phyloP scores from a whole-genome alignment of 2,797 vertebrate species.

The Pseudomugil gertrudae region DNA sequence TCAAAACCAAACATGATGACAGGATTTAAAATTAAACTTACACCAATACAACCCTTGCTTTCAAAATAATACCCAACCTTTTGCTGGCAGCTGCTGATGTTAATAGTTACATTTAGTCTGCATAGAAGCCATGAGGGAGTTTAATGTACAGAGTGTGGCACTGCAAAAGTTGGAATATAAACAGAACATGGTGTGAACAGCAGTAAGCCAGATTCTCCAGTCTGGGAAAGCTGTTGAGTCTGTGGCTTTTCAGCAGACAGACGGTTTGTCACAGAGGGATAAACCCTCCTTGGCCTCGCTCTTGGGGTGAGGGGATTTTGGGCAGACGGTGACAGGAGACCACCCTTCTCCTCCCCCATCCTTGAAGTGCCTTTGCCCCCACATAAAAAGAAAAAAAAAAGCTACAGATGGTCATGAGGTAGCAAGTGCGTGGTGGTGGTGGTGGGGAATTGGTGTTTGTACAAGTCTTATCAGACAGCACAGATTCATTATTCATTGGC shows the following conservation, averaged over 20 bases:
- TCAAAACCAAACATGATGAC: too few relatives aligned
- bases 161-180: constrained; percentile 20
- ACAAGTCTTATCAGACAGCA: constrained; percentile 22
- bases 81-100: constrained; percentile 16
- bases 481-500: constrained; percentile 20
- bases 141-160: constrained; percentile 1
- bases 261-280: constrained; percentile 67
- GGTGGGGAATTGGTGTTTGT: constrained; percentile 29
- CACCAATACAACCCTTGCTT: constrained; percentile 8
- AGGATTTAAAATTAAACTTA: not conserved
- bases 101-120: constrained; percentile 17
- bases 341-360: constrained; percentile 9
- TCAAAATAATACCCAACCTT: constrained; percentile 2
- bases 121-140: constrained; percentile 34
- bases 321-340: constrained; percentile 61
- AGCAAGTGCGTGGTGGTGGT: constrained; percentile 16
- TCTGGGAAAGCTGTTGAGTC: constrained; percentile 49
- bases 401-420: constrained; percentile 55
- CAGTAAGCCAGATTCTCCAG: constrained; percentile 39
- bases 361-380: constrained; percentile 22
- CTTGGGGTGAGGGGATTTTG: constrained; percentile 51
- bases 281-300: constrained; percentile 54
- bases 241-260: constrained; percentile 63
- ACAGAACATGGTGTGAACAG: constrained; percentile 36
- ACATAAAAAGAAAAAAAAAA: constrained; percentile 31